A percentile compares a stretch with the other conserved stretches of the same genome.
Evolutionary conservation across 1,140 invertebrate species (phyloP).

Genomic region (Saccostrea glomerata): DNA sequence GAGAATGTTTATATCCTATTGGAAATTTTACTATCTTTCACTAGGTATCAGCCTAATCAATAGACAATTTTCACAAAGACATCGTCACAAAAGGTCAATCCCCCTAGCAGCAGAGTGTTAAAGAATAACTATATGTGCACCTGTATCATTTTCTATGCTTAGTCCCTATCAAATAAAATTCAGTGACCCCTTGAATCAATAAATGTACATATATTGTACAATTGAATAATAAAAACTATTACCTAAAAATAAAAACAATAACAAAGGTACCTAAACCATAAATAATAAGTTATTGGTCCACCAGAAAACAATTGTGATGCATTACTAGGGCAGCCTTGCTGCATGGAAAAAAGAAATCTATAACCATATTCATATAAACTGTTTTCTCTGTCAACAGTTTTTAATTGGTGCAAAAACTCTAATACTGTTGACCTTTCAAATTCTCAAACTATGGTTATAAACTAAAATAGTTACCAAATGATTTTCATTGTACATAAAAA

Average conservation of each 20-base stretch:
- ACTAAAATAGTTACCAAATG: not conserved
- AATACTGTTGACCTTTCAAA: slow-evolving; percentile 19
- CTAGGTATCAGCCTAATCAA: not conserved
- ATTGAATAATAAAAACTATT: not conserved
- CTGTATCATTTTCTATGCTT: not conserved
- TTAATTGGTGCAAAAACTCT: slow-evolving; percentile 14
- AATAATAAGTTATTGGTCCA: slow-evolving; percentile 28
- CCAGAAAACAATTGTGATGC: slow-evolving; percentile 7
- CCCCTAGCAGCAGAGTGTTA: not conserved
- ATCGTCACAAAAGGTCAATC: not conserved
- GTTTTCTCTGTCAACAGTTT: not conserved
- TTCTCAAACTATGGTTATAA: not conserved
- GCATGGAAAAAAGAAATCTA: not conserved
- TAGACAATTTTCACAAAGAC: not conserved
- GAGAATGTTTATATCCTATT: not conserved
- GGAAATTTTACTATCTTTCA: not conserved
- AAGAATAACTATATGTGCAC: not conserved
- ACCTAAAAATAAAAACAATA: slow-evolving; percentile 18
- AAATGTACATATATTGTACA: not conserved
- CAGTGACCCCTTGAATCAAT: not conserved
- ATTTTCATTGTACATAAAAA: slow-evolving; percentile 13
- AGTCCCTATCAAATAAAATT: not conserved
- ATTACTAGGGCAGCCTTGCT: not conserved
- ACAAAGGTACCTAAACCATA: slow-evolving; percentile 25
- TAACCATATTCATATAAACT: not conserved